phyloP scores from a whole-genome alignment of 2,888 invertebrate genomes.

The Agrochola lychnidis region DNA sequence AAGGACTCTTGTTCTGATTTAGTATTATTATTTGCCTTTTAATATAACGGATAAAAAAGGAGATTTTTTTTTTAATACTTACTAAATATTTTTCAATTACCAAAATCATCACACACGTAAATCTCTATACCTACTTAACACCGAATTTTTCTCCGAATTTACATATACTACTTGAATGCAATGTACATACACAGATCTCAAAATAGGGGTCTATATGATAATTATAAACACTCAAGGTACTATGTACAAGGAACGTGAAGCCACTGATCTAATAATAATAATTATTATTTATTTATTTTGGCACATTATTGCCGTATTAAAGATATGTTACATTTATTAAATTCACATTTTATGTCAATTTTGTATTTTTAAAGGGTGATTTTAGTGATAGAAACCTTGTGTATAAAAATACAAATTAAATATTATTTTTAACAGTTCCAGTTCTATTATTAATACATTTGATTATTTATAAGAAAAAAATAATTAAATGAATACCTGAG shows the following conservation, averaged over 20 bases:
- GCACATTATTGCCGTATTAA: conserved; percentile 59
- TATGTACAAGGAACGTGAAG: conserved; percentile 64
- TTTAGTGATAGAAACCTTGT: not conserved
- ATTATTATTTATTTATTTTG: conserved; percentile 49
- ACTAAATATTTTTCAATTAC: not conserved
- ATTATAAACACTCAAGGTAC: conserved; percentile 54
- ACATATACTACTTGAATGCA: conserved; percentile 27
- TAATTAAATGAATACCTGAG: not conserved
- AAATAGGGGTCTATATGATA: conserved; percentile 64
- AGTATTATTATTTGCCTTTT: not conserved
- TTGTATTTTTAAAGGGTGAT: conserved; percentile 38
- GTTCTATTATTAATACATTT: not conserved
- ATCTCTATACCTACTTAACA: conserved; percentile 18
- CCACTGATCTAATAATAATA: conserved; percentile 46
- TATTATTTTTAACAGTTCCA: not conserved
- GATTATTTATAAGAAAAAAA: not conserved
- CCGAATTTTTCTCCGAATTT: conserved; percentile 13
- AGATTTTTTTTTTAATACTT: too few relatives aligned
- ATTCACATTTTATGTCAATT: conserved; percentile 63
- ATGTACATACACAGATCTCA: conserved; percentile 63
- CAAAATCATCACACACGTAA: not conserved
- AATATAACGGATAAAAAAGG: not conserved
- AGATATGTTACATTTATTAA: conserved; percentile 65
- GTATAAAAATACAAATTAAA: conserved; percentile 30
- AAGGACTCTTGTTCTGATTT: too few relatives aligned